These are phyloP conservation scores for Drosophila prolongata DNA, from an alignment of 2,888 invertebrate genomes.

Conservation along the genomic window DNA sequence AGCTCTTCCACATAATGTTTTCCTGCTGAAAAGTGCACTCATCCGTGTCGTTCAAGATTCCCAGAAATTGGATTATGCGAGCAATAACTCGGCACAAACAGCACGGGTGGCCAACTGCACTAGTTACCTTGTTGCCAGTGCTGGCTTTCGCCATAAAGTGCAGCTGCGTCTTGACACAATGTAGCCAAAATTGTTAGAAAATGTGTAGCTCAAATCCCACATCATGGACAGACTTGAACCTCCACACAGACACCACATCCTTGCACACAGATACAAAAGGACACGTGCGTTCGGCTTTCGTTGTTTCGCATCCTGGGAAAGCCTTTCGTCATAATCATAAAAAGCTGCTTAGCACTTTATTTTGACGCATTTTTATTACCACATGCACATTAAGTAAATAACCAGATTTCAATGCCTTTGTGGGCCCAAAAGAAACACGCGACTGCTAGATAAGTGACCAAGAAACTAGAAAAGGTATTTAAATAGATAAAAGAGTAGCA, in stretches of 20 bases:
- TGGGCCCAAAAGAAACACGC: too few relatives aligned
- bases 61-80: not conserved
- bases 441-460: too few relatives aligned
- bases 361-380: conserved; percentile 52
- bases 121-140: conserved; percentile 20
- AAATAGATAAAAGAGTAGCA: too few relatives aligned
- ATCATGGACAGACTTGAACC: not conserved
- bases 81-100: not conserved
- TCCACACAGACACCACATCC: not conserved
- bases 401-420: conserved; percentile 47
- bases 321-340: conserved; percentile 65
- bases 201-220: not conserved
- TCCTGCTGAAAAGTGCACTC: not conserved
- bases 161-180: conserved; percentile 15
- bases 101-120: not conserved
- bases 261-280: not conserved
- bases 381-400: conserved; percentile 53
- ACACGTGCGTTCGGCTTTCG: conserved; percentile 2
- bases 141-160: conserved; percentile 7
- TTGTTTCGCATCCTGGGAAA: conserved; percentile 11
- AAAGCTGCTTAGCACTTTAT: conserved; percentile 65
- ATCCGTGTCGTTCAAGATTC: not conserved
- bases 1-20: too few relatives aligned
- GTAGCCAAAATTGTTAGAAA: not conserved
- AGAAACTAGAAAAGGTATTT: too few relatives aligned